Evolutionary conservation across 2,888 invertebrate genomes (phyloP).

Genomic region (Tetranychus truncatus): DNA sequence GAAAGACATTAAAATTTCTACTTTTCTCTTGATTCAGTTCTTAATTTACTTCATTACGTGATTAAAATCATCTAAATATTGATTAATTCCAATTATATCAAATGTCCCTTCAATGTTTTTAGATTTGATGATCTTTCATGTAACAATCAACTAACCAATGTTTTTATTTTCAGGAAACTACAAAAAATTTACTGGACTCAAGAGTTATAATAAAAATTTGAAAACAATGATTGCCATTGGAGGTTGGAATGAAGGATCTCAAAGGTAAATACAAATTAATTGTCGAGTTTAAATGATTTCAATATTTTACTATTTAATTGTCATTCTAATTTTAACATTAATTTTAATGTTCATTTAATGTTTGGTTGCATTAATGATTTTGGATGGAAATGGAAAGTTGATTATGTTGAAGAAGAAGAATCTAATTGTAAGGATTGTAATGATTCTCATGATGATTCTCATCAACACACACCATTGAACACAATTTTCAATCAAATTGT

Average conservation of each 20-base stretch:
- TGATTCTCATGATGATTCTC: background rate
- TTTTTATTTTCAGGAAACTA: conserved; percentile 51
- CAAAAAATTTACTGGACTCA: conserved; percentile 76
- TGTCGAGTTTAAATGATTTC: background rate
- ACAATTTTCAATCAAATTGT: background rate
- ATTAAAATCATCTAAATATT: too few relatives aligned
- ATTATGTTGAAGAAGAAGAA: background rate
- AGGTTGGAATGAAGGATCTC: conserved; percentile 83
- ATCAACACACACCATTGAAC: background rate
- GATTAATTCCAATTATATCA: too few relatives aligned
- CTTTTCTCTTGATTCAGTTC: too few relatives aligned
- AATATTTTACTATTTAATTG: background rate
- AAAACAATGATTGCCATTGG: conserved; percentile 80
- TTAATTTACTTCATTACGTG: too few relatives aligned
- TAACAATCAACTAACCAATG: background rate
- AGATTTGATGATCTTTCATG: background rate
- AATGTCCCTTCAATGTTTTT: too few relatives aligned
- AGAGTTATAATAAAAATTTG: conserved; percentile 74
- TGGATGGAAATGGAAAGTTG: background rate
- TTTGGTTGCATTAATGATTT: background rate
- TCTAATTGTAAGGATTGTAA: background rate
- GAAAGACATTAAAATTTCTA: too few relatives aligned
- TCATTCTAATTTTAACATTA: background rate
- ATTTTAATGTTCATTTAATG: background rate
- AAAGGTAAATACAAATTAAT: conserved; percentile 32